Conservation (phyloP, 2,888 invertebrate genomes). For the Scaptodrosophila latifasciaeformis region DNA sequence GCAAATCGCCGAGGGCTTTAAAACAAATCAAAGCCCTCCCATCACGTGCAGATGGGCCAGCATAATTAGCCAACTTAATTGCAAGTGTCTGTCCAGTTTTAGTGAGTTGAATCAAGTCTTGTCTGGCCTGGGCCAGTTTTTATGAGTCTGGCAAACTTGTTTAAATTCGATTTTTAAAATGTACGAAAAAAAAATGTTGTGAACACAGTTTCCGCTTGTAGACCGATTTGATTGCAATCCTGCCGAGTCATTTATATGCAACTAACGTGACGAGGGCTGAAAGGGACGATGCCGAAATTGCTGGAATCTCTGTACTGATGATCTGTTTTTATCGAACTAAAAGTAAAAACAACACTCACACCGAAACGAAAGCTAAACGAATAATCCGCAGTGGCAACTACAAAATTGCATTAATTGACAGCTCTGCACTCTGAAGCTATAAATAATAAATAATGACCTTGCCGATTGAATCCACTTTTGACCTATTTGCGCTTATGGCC, state of each 20-base stretch:
- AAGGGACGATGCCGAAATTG: not conserved
- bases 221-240: too few species aligned
- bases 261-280: not conserved
- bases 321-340: too few species aligned
- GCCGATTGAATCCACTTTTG: too few species aligned
- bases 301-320: too few species aligned
- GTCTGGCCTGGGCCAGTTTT: not conserved
- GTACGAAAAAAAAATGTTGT: too few species aligned
- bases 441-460: not conserved
- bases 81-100: conserved; percentile 54
- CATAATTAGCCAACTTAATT: conserved; percentile 67
- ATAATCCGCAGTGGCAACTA: not conserved
- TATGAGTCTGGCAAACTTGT: conserved; percentile 39
- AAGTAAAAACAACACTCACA: not conserved
- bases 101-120: too few species aligned
- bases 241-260: conserved; percentile 6
- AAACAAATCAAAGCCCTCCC: conserved; percentile 19
- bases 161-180: conserved; percentile 51
- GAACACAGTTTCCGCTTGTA: too few species aligned
- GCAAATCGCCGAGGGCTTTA: too few species aligned
- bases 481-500: too few species aligned
- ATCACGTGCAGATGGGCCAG: conserved; percentile 53
- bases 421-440: not conserved
- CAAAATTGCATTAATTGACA: not conserved
- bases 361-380: not conserved